phyloP scores from a whole-genome alignment of 2,113 vertebrate species.

The Paracanthobrama guichenoti region DNA sequence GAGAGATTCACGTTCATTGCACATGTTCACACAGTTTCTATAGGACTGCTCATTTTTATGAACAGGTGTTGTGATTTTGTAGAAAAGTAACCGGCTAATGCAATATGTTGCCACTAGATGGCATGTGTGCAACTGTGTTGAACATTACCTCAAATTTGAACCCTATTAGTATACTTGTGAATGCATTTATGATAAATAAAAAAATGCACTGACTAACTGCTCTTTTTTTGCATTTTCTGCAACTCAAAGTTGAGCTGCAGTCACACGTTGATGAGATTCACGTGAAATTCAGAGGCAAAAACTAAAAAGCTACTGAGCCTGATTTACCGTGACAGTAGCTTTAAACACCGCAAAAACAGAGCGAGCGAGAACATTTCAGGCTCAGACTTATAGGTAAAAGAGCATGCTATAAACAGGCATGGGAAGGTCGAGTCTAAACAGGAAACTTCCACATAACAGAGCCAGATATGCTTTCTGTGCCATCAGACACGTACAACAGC shows the following conservation, averaged over 20 bases:
- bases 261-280: background rate
- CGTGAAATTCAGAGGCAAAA: conserved; percentile 49
- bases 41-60: background rate
- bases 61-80: background rate
- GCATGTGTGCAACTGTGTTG: conserved; percentile 1
- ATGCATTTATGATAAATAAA: background rate
- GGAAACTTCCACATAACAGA: background rate
- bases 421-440: conserved; percentile 42
- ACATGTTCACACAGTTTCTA: background rate
- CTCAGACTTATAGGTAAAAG: conserved; percentile 28
- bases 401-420: conserved; percentile 53
- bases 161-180: background rate
- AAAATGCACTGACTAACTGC: background rate
- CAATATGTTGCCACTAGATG: conserved; percentile 6
- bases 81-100: background rate
- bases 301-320: background rate
- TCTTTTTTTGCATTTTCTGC: background rate
- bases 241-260: background rate
- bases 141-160: background rate
- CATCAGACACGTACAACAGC: background rate
- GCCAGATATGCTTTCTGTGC: background rate
- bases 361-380: conserved; percentile 34
- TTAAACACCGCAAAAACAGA: conserved; percentile 31
- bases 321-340: background rate
- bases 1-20: background rate